Conservation (phyloP, 2,888 invertebrate genomes). For the Gordius sp. region DNA sequence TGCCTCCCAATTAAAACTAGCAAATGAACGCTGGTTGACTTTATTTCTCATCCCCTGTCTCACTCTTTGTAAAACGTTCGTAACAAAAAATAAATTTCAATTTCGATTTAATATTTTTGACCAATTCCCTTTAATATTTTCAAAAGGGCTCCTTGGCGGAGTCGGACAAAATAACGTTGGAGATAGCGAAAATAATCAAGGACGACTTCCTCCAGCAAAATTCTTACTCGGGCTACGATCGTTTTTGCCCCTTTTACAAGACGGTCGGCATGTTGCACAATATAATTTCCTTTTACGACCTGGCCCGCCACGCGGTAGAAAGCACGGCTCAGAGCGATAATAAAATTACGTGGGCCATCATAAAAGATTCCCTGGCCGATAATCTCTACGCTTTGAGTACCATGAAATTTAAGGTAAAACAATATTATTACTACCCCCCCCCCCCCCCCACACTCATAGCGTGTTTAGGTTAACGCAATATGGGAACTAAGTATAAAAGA, state of each 20-base stretch:
- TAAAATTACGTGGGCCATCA: slow-evolving; percentile 89
- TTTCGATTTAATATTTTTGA: too few relatives aligned
- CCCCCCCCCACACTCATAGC: too few relatives aligned
- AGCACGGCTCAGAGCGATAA: slow-evolving; percentile 92
- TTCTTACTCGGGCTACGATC: slow-evolving; percentile 43
- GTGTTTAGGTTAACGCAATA: too few relatives aligned
- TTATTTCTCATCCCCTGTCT: slow-evolving; percentile 18
- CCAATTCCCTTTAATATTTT: too few relatives aligned
- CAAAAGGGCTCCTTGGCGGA: slow-evolving; percentile 67
- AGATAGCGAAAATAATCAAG: slow-evolving; percentile 85
- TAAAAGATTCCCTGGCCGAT: slow-evolving; percentile 81
- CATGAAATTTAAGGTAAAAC: slow-evolving; percentile 87
- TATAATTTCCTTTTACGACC: slow-evolving; percentile 89
- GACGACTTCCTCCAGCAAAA: slow-evolving; percentile 99
- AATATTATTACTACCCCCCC: too few relatives aligned
- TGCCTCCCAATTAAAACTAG: too few relatives aligned
- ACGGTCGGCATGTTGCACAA: slow-evolving; percentile 93
- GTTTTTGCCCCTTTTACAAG: slow-evolving; percentile 99
- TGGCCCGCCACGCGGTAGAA: slow-evolving; percentile 88
- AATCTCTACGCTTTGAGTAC: slow-evolving; percentile 83
- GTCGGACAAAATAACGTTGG: slow-evolving; percentile 91
- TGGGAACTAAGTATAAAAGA: too few relatives aligned
- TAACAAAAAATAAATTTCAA: too few relatives aligned
- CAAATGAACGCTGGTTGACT: too few relatives aligned
- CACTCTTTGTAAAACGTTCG: too few relatives aligned